phyloP scores from a whole-genome alignment of 1,140 invertebrate species.

The Elymnias hypermnestra region DNA sequence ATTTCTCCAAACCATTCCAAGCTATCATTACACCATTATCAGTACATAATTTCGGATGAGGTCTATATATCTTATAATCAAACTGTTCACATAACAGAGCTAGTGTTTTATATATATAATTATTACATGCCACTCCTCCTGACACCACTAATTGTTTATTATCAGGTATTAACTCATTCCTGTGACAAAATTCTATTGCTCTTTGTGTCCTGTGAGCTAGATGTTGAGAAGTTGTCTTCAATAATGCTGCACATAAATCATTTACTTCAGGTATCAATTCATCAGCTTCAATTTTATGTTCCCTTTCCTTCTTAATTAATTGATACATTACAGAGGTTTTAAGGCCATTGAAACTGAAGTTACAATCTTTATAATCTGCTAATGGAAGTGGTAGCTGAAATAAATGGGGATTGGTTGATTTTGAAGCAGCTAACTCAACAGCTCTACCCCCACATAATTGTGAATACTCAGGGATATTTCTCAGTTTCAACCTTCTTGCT shows the following conservation, averaged over 20 bases:
- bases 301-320: constrained; percentile 49
- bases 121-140: constrained; percentile 97
- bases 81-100: constrained; percentile 82
- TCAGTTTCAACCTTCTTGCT: constrained; percentile 89
- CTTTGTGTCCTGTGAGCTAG: constrained; percentile 89
- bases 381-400: constrained; percentile 83
- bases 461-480: constrained; percentile 86
- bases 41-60: constrained; percentile 90
- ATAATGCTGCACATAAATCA: constrained; percentile 92
- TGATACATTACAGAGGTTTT: constrained; percentile 53
- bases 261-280: constrained; percentile 85
- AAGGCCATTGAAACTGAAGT: constrained; percentile 67
- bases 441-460: constrained; percentile 88
- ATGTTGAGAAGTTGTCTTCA: constrained; percentile 85
- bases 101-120: constrained; percentile 86
- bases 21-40: constrained; percentile 99
- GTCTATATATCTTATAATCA: constrained; percentile 83
- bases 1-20: constrained; percentile 96
- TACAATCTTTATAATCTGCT: constrained; percentile 72
- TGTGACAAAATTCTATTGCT: constrained; percentile 86
- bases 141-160: constrained; percentile 85
- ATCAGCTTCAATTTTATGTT: constrained; percentile 77
- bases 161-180: constrained; percentile 78
- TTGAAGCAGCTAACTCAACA: constrained; percentile 87
- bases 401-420: constrained; percentile 81